Conservation (phyloP, 2,888 invertebrate genomes). For the Microplitis deprimator region DNA sequence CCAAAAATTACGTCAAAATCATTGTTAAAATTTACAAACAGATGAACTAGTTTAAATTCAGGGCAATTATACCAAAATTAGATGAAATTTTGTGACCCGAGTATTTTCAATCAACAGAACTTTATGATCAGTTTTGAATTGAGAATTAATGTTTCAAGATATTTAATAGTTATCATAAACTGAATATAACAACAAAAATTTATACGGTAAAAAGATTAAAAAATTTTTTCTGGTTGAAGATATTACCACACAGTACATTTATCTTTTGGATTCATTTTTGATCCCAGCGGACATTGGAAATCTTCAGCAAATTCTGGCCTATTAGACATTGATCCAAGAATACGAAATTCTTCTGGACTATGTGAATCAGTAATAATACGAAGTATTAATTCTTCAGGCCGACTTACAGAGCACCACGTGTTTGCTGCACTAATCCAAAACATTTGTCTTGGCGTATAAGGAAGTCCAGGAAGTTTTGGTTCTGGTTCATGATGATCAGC, state of each 20-base stretch:
- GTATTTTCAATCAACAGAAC: neutral
- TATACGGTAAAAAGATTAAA: neutral
- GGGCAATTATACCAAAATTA: no score
- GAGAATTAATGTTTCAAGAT: neutral
- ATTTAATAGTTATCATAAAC: neutral
- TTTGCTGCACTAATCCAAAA: constrained; percentile 77
- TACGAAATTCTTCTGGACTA: constrained; percentile 79
- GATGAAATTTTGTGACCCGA: neutral
- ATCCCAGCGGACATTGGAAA: constrained; percentile 76
- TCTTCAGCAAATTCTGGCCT: constrained; percentile 76
- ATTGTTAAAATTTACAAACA: no score
- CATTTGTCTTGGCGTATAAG: constrained; percentile 80
- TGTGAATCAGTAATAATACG: constrained; percentile 88
- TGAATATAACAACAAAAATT: neutral
- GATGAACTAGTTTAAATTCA: no score
- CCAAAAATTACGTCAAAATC: no score
- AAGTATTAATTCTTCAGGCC: constrained; percentile 81
- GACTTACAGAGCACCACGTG: constrained; percentile 76
- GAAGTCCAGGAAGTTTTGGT: constrained; percentile 80
- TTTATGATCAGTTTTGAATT: neutral
- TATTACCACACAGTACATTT: constrained; percentile 78
- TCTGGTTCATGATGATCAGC: constrained; percentile 78
- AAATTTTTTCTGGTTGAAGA: neutral
- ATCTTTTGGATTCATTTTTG: constrained; percentile 76
- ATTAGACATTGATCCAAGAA: constrained; percentile 77